These are phyloP conservation scores for Passerculus sandwichensis DNA, from an alignment of 2,797 vertebrate genomes.

Conservation along the genomic window DNA sequence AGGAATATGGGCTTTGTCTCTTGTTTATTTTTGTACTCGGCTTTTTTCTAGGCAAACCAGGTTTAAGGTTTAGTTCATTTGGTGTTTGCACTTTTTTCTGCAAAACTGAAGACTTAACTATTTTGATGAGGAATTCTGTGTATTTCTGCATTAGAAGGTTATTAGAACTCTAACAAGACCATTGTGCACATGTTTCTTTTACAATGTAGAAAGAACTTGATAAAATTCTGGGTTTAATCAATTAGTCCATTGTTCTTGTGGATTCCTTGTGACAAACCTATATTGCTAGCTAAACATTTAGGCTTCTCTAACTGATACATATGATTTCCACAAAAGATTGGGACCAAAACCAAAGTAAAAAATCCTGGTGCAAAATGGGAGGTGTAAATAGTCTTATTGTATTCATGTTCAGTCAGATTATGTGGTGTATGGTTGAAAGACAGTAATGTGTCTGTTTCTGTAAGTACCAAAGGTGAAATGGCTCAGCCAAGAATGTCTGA, in stretches of 20 bases:
- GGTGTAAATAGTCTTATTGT: background rate
- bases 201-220: background rate
- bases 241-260: background rate
- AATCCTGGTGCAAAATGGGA: background rate
- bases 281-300: background rate
- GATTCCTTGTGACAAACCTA: background rate
- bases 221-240: background rate
- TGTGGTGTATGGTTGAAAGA: background rate
- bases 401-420: background rate
- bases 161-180: background rate
- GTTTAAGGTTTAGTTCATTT: background rate
- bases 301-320: background rate
- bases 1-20: background rate
- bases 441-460: background rate
- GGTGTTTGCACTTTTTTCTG: background rate
- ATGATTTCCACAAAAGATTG: background rate
- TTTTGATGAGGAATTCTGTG: background rate
- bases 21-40: background rate
- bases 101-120: background rate
- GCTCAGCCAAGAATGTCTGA: background rate
- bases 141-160: background rate
- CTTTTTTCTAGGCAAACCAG: background rate
- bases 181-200: background rate
- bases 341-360: slow-evolving; percentile 24
- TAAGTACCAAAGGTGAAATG: background rate